Conservation (phyloP, 2,888 invertebrate genomes). For the Cryptocheilus praepositus region DNA sequence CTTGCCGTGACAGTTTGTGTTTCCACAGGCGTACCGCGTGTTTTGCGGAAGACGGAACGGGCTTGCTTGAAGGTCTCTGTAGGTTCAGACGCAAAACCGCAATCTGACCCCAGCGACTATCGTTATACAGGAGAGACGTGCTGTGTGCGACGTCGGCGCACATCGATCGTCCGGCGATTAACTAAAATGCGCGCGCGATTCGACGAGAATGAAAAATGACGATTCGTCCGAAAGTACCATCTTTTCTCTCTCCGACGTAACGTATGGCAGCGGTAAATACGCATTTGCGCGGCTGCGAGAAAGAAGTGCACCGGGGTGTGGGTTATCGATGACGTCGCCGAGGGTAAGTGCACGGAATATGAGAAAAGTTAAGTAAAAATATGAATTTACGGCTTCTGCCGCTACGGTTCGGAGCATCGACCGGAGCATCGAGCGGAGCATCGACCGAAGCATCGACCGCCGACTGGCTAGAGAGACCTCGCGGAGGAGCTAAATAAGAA, state of each 20-base stretch:
- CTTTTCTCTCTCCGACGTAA: too few relatives aligned
- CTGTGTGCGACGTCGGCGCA: too few relatives aligned
- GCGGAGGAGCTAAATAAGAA: neutral
- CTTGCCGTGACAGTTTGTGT: neutral
- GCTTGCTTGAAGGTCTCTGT: neutral
- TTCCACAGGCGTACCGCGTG: neutral
- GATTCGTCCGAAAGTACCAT: too few relatives aligned
- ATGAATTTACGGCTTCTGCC: slow-evolving; percentile 33
- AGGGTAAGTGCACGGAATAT: slow-evolving; percentile 33
- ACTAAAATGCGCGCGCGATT: too few relatives aligned
- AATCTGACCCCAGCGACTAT: neutral
- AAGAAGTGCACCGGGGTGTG: neutral
- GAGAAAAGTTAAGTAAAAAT: slow-evolving; percentile 46
- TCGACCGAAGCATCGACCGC: too few relatives aligned
- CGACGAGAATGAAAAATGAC: too few relatives aligned
- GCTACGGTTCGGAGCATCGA: slow-evolving; percentile 1
- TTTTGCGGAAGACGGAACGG: slow-evolving; percentile 3
- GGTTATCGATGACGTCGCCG: slow-evolving; percentile 23
- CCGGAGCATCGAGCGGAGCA: too few relatives aligned
- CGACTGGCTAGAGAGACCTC: too few relatives aligned
- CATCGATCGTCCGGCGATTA: neutral
- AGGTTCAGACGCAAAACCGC: neutral
- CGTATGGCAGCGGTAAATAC: too few relatives aligned
- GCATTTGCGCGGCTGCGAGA: too few relatives aligned
- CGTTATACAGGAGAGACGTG: neutral